phyloP scores from a whole-genome alignment of 2,113 vertebrate species.

The Saguinus imperator region DNA sequence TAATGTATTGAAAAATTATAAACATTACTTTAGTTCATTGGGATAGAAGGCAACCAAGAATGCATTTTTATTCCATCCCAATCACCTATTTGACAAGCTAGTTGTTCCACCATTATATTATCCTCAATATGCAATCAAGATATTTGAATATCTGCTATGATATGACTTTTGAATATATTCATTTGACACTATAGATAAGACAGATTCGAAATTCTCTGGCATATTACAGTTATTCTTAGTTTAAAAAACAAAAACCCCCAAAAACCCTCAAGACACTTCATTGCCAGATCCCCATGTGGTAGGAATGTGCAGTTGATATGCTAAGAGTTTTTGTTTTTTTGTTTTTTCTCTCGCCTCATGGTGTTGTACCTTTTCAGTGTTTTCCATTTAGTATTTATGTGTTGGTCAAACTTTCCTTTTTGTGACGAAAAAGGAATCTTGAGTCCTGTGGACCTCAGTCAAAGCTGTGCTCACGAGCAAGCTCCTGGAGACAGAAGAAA shows the following conservation, averaged over 20 bases:
- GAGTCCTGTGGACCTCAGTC: background rate
- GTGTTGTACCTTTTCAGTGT: background rate
- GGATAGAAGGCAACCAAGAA: background rate
- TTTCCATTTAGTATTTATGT: background rate
- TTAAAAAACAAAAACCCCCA: background rate
- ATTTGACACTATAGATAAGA: slow-evolving; percentile 11
- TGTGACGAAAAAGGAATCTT: background rate
- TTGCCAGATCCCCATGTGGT: background rate
- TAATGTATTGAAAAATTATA: background rate
- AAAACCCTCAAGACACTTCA: background rate
- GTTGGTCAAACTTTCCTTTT: background rate
- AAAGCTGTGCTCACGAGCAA: background rate
- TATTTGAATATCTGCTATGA: slow-evolving; percentile 10
- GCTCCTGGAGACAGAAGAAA: background rate
- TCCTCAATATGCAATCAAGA: background rate
- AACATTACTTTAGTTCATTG: background rate
- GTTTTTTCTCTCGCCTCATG: background rate
- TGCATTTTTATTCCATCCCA: background rate
- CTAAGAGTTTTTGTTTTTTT: background rate
- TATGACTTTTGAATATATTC: slow-evolving; percentile 22
- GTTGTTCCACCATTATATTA: background rate
- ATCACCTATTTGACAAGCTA: slow-evolving; percentile 24
- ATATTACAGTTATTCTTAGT: slow-evolving; percentile 41
- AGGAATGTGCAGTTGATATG: background rate
- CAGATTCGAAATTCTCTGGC: slow-evolving; percentile 38